Evolutionary conservation across 2,888 invertebrate genomes (phyloP).

Genomic region (Platycnemis pennipes): DNA sequence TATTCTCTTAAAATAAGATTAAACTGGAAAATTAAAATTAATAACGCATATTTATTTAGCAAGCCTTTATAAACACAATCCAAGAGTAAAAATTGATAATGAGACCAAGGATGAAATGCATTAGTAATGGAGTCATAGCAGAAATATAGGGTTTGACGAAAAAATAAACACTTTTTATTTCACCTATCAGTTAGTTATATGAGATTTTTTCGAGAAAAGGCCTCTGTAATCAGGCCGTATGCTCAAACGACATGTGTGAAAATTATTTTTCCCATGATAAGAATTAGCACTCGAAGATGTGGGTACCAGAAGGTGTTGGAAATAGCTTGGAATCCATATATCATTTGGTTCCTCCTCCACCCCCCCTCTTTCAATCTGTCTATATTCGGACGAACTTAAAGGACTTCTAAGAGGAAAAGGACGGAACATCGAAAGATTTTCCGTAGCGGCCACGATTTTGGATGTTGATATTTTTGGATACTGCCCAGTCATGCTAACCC

Average conservation of each 20-base stretch:
- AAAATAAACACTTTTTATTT: no score
- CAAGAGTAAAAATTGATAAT: no score
- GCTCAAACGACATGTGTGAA: not conserved
- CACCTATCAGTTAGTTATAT: no score
- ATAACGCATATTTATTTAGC: no score
- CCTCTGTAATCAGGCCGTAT: not conserved
- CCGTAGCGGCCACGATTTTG: not conserved
- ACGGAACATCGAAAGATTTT: not conserved
- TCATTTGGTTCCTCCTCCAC: not conserved
- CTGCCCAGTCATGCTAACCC: slow-evolving; percentile 9
- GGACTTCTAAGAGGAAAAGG: not conserved
- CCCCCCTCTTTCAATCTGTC: not conserved
- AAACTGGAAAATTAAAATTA: no score
- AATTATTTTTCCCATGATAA: slow-evolving; percentile 4
- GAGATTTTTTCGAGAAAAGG: not conserved
- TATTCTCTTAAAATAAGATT: no score
- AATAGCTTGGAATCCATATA: not conserved
- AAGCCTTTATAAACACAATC: no score
- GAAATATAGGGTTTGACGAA: no score
- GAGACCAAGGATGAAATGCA: no score
- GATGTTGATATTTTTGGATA: slow-evolving; percentile 1
- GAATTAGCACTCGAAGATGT: not conserved
- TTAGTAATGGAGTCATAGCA: no score
- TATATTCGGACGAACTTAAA: not conserved
- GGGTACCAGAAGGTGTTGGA: not conserved